Percentiles rank a stretch among this genome's conserved stretches.
phyloP scores from a whole-genome alignment of 2,888 invertebrate species.

The Andrena marginata region DNA sequence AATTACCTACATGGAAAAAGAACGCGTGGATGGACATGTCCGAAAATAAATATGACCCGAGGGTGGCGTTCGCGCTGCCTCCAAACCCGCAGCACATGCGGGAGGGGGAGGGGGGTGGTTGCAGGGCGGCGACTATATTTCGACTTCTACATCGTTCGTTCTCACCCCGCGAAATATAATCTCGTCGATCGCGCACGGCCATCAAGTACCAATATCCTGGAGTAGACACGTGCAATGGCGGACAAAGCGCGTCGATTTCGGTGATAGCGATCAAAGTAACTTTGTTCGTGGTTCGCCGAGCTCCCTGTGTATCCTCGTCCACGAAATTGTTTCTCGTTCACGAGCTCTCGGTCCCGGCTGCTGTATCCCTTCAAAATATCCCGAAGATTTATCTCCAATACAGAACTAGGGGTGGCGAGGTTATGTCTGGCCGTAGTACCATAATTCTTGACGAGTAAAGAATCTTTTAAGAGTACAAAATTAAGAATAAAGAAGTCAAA shows the following conservation, averaged over 20 bases:
- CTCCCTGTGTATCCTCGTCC: conserved; percentile 39
- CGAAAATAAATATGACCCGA: conserved; percentile 39
- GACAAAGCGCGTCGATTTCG: conserved; percentile 71
- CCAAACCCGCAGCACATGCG: neutral
- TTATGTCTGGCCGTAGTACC: neutral
- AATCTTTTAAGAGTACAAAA: too few species aligned
- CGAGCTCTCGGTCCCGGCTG: conserved; percentile 2
- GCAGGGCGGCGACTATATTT: conserved; percentile 49
- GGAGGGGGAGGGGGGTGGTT: too few species aligned
- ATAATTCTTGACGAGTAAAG: too few species aligned
- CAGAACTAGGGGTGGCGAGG: neutral
- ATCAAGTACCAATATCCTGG: conserved; percentile 79
- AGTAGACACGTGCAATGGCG: conserved; percentile 75
- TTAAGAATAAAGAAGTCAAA: too few species aligned
- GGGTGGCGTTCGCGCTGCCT: neutral
- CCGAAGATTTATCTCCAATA: neutral
- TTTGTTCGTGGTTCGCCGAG: conserved; percentile 65
- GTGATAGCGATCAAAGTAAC: conserved; percentile 75
- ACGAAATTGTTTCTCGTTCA: conserved; percentile 70
- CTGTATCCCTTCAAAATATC: conserved; percentile 7
- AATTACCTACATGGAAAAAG: conserved; percentile 19
- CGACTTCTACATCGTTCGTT: conserved; percentile 67
- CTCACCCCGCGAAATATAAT: conserved; percentile 69
- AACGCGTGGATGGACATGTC: conserved; percentile 11
- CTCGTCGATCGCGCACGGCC: conserved; percentile 66